Conservation (phyloP, 2,888 invertebrate species). For the Lycocerus yunnanus region DNA sequence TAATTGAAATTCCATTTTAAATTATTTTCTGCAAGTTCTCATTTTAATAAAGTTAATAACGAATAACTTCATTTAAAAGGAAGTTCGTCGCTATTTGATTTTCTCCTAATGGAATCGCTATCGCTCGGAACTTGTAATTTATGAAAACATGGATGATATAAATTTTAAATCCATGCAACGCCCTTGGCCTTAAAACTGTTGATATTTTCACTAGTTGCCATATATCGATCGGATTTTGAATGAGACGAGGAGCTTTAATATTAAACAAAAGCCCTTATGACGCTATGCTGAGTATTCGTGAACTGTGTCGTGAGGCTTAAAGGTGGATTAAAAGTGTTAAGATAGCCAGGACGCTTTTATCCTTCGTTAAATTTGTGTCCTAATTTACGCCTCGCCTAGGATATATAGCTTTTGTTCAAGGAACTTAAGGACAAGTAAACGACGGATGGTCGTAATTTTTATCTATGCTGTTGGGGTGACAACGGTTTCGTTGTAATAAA, state of each 20-base stretch:
- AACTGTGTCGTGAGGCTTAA: background rate
- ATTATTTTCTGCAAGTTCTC: too few species aligned
- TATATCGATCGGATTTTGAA: background rate
- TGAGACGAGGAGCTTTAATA: background rate
- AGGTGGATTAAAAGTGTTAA: background rate
- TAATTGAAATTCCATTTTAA: too few species aligned
- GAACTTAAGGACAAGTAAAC: background rate
- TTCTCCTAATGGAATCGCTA: background rate
- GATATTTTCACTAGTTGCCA: conserved; percentile 3
- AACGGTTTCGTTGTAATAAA: background rate
- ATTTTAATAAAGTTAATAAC: too few species aligned
- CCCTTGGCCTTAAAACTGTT: conserved; percentile 1
- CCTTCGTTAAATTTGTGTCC: background rate
- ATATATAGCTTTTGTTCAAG: background rate
- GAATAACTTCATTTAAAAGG: background rate
- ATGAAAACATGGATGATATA: background rate
- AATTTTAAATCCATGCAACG: background rate
- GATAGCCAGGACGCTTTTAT: background rate
- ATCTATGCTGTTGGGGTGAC: background rate
- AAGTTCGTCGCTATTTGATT: background rate
- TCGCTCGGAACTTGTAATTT: background rate
- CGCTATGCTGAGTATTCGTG: background rate
- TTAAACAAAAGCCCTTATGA: background rate
- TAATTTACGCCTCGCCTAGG: background rate
- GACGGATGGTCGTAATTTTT: background rate